Evolutionary conservation across 2,113 vertebrate genomes (phyloP), one percentile per base, ranked within the genome.

Genomic region (Ginglymostoma cirratum): DNA sequence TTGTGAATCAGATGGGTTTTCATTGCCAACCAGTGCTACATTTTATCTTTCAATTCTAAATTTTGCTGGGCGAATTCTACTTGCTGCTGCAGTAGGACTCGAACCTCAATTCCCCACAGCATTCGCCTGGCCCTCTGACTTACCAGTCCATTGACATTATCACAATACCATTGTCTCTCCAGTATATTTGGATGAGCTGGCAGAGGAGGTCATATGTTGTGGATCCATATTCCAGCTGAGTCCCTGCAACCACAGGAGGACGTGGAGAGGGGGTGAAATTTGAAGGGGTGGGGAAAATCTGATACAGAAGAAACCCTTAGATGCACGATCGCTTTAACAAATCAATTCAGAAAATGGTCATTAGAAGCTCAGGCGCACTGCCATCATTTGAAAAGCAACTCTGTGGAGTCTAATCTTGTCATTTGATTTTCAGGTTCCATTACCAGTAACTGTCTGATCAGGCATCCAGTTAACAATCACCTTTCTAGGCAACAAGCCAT

Each of bases 401-500:
- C 23, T 34, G 86, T 45, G 17, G 80, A 21, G 80, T 42, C 80
- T 83, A 89, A 89, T 89, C 86, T 48, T 55, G 86, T 89, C 86
- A 83, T 19, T 38, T 83, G 80, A 83, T 38, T 83, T 83, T 42
- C 80, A 83, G 38, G 19, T 89, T 2, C 52, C 86, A 55, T 27
- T 89, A 89, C 48, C 86, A 52, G 48, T 55, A 30, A 55, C 48
- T 12, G 86, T 14, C 23, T 89, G 86, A 89, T 30, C 80, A 83
- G 42, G 80, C 38, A 83, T n/a, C 38, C 78, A 27, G 45, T 27
- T 87, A 27, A 52, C 48, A 52, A 30, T 27, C 85, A 52, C 48
- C 86, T 52, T 89, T 89, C 86, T 27, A 89, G 24, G 52, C 86
- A 89, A 10, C 45, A 89, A 89, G 86, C 85, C 45, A 87, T 87